Evolutionary conservation across 2,888 invertebrate genomes (phyloP), one percentile per base, ranked within the genome.

Genomic region (Papilio elwesi): DNA sequence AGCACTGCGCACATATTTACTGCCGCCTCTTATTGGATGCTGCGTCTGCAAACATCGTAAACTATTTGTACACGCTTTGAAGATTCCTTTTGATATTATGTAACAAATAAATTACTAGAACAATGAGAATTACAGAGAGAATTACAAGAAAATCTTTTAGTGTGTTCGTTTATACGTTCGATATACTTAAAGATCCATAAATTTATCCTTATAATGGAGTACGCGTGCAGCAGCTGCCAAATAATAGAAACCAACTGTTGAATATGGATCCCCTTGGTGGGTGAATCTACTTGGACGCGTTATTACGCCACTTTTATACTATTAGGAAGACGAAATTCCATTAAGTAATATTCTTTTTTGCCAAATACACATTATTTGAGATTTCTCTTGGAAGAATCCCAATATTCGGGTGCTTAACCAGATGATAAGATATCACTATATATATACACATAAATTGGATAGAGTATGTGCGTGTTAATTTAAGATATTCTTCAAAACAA

Each of bases 1-100:
- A 68, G 48, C 47, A 59, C n/a, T 57, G 38, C 13, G 26, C 38
- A 36, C 68, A 68, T 68, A 68, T 68, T 68, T 59, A 57, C 68
- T 59, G 55, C 43, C n/a, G 38, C 15, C n/a, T 59, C 59, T 48
- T 68, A 48, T 68, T 68, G 57, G 59, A 68, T 47, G 49, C 49
- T 49, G 36, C 68, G 49, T 38, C 43, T 62, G 59, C 59, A 62
- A 62, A 62, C 65, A 65, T 65, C 49, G 65, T 65, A 65, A 65
- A 49, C 49, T 65, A 51, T 49, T 49, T n/a, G 49, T 26, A 36
- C 26, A 26, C 13, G 65, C 51, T 65, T 65, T 65, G 65, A 65
- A 51, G 36, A 49, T 65, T 65, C 15, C 65, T 49, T 65, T 62
- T 43, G 59, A 43, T 43, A 62, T 38, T 43, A 43, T 6, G 59